phyloP scores from a whole-genome alignment of 2,888 invertebrate species.

The Ophion costatus region DNA sequence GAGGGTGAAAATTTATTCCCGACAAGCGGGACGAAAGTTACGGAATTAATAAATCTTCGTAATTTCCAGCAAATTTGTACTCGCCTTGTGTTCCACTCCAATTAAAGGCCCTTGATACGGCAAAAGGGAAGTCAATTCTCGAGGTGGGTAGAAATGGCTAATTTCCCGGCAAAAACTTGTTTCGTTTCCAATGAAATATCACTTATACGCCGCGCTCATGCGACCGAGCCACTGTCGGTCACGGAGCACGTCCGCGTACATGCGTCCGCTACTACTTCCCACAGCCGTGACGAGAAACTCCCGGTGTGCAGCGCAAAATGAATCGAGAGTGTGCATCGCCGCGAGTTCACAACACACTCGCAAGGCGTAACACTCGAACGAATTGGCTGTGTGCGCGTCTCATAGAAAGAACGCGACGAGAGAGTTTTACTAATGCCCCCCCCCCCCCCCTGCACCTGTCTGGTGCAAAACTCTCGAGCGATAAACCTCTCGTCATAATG shows the following conservation, averaged over 20 bases:
- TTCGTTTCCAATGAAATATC: neutral
- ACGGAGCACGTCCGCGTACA: conserved; percentile 32
- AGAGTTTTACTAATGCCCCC: conserved; percentile 50
- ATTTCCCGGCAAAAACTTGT: neutral
- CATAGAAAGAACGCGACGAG: conserved; percentile 28
- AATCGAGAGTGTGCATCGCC: neutral
- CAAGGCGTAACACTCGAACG: conserved; percentile 48
- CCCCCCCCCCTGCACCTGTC: conserved; percentile 18
- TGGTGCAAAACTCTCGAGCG: conserved; percentile 43
- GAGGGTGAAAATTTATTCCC: neutral
- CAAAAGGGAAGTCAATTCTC: neutral
- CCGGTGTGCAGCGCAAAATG: conserved; percentile 16
- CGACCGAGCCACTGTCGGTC: conserved; percentile 1
- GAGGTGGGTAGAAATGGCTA: neutral
- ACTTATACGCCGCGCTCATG: neutral
- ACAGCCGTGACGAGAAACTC: conserved; percentile 29
- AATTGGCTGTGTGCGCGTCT: conserved; percentile 25
- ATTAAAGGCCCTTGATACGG: conserved; percentile 1
- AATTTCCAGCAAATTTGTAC: neutral
- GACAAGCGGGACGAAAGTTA: neutral
- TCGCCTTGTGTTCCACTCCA: neutral
- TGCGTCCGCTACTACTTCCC: conserved; percentile 45
- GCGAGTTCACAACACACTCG: neutral
- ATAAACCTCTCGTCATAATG: conserved; percentile 63
- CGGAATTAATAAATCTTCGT: neutral